Percentiles rank a stretch among this genome's conserved stretches.
Conservation (phyloP, 2,888 invertebrate genomes). For the Timema podura region DNA sequence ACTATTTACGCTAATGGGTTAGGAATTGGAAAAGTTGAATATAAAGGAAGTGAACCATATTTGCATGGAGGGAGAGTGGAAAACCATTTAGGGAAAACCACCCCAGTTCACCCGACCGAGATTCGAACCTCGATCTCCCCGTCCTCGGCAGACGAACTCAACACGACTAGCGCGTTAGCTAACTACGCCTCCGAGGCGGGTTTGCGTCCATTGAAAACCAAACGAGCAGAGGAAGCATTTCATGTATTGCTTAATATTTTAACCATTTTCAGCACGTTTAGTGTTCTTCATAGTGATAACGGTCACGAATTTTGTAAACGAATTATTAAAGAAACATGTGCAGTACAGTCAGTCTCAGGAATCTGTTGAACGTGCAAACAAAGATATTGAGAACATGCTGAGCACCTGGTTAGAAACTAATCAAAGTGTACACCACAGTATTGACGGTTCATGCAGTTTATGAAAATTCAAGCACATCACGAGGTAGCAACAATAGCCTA, state of each 20-base stretch:
- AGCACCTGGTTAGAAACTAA: constrained; percentile 41
- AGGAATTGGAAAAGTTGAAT: too few species aligned
- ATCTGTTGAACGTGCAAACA: constrained; percentile 38
- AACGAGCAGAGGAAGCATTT: constrained; percentile 41
- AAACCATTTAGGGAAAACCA: too few species aligned
- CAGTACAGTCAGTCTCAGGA: constrained; percentile 38
- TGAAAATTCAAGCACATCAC: constrained; percentile 43
- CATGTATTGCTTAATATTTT: constrained; percentile 41
- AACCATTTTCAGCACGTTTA: constrained; percentile 40
- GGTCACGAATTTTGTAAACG: constrained; percentile 38
- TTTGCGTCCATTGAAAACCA: constrained; percentile 40
- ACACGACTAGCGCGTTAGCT: too few species aligned
- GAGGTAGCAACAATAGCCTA: constrained; percentile 40
- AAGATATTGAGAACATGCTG: constrained; percentile 12
- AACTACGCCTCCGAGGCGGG: too few species aligned
- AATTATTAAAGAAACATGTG: constrained; percentile 28
- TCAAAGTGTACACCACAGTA: constrained; percentile 40
- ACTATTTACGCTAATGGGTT: too few species aligned
- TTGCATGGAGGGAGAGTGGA: too few species aligned
- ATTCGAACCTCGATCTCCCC: too few species aligned
- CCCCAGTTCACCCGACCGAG: too few species aligned
- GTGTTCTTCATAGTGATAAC: constrained; percentile 31
- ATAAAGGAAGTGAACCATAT: too few species aligned
- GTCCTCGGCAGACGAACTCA: too few species aligned
- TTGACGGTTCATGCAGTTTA: constrained; percentile 42